Evolutionary conservation across 1,140 invertebrate genomes (phyloP), one percentile per base, ranked within the genome.

Genomic region (Drosophila sturtevanti): DNA sequence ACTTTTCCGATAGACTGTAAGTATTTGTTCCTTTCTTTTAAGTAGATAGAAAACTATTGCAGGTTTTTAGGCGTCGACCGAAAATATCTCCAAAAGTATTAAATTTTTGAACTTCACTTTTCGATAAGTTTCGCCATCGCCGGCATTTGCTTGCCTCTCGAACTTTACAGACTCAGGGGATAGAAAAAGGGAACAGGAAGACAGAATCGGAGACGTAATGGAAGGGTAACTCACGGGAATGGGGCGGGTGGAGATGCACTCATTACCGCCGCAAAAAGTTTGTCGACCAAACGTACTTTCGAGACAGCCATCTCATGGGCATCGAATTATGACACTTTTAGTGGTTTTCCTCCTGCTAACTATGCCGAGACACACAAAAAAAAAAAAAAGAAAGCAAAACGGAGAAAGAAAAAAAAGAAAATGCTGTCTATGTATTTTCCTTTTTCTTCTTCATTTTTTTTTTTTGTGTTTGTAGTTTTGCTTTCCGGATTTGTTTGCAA

Each of bases 311-410:
- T 91, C 89, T 91, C 89, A 81, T 86, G 89, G 80, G 89, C 80
- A 90, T 90, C 89, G 89, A 90, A 90, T 90, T 90, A 90, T 90
- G 89, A 90, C 89, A 90, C 84, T 90, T 90, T 90, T 90, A 90
- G 89, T 90, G 89, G 89, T 90, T 56, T 90, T 90, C 78, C 41
- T 48, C 41, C 41, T 74, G 73, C 81, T 77, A 85, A 84, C 81
- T 84, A 80, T 80, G 72, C 72, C 24, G 66, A 51, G 66, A 9
- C 66, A 56, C 18, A 38, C 9, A 24, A 7, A 27, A 31, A 37
- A 59, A 16, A 58, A 10, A n/a, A 10, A 52, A 51, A 48, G 9
- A 21, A 34, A 65, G 31, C 10, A 54, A 35, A 27, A 31, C 52
- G 37, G 68, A 34, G 55, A 41, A 18, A 63, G 27, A 44, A 35